phyloP scores from a whole-genome alignment of 2,797 vertebrate genomes.

The Benthosema pterotum region DNA sequence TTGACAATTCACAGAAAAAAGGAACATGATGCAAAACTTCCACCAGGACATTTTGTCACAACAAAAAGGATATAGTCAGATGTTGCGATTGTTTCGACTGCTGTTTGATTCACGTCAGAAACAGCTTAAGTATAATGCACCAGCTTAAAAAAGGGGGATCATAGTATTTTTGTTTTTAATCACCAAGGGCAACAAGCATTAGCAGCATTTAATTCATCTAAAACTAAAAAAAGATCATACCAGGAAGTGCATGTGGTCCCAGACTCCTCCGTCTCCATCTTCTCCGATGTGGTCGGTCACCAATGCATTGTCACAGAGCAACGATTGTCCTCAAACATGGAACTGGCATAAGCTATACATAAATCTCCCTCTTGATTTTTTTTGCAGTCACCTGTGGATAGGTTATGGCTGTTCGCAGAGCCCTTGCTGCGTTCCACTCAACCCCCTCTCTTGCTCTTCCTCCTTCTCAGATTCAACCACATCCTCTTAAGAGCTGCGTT shows the following conservation, averaged over 20 bases:
- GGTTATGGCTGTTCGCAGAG: conserved; percentile 14
- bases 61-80: too few relatives aligned
- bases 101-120: too few relatives aligned
- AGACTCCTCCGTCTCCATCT: conserved; percentile 78
- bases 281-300: conserved; percentile 41
- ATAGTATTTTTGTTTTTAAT: too few relatives aligned
- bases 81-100: too few relatives aligned
- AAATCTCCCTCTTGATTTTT: not conserved
- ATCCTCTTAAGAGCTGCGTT: conserved; percentile 70
- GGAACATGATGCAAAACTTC: too few relatives aligned
- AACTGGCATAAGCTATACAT: not conserved
- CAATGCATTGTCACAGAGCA: conserved; percentile 60
- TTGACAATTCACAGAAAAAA: not conserved
- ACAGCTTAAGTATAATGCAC: too few relatives aligned
- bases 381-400: not conserved
- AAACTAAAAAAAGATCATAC: conserved; percentile 48
- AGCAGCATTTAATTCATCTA: too few relatives aligned
- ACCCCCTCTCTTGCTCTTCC: conserved; percentile 63
- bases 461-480: conserved; percentile 63
- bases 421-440: conserved; percentile 42
- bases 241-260: conserved; percentile 74
- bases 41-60: too few relatives aligned
- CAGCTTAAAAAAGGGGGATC: too few relatives aligned
- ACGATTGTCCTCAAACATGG: conserved; percentile 8
- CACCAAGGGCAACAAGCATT: too few relatives aligned